Evolutionary conservation across 2,113 vertebrate species (phyloP).

Genomic region (Glaucidium brasilianum): DNA sequence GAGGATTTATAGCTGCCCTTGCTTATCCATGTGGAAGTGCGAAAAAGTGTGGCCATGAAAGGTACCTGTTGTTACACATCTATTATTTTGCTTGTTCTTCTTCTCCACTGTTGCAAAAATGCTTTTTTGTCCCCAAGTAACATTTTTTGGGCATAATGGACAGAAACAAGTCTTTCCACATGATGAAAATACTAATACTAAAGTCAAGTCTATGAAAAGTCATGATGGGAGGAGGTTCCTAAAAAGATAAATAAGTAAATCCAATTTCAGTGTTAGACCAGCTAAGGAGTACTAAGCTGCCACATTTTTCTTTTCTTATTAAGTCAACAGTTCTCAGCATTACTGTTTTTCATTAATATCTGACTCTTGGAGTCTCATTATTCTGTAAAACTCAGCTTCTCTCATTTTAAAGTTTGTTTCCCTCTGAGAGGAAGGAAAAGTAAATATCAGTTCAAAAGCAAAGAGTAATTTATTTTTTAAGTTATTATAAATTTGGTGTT

Average conservation of each 20-base stretch:
- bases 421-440: slow-evolving; percentile 7
- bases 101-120: background rate
- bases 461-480: background rate
- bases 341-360: slow-evolving; percentile 29
- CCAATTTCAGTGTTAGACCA: background rate
- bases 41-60: background rate
- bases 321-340: background rate
- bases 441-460: slow-evolving; percentile 32
- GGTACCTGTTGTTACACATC: background rate
- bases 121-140: background rate
- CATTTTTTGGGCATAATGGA: background rate
- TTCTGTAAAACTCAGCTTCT: slow-evolving; percentile 2
- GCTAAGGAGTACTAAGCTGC: background rate
- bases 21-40: background rate
- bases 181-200: background rate
- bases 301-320: slow-evolving; percentile 1
- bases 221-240: background rate
- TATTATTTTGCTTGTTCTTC: slow-evolving; percentile 16
- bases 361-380: background rate
- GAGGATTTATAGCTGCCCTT: background rate
- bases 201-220: background rate
- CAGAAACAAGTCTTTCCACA: background rate
- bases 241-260: background rate
- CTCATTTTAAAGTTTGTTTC: slow-evolving; percentile 26
- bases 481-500: slow-evolving; percentile 11